Evolutionary conservation across 1,140 invertebrate genomes (phyloP).

Genomic region (Diuraphis noxia): DNA sequence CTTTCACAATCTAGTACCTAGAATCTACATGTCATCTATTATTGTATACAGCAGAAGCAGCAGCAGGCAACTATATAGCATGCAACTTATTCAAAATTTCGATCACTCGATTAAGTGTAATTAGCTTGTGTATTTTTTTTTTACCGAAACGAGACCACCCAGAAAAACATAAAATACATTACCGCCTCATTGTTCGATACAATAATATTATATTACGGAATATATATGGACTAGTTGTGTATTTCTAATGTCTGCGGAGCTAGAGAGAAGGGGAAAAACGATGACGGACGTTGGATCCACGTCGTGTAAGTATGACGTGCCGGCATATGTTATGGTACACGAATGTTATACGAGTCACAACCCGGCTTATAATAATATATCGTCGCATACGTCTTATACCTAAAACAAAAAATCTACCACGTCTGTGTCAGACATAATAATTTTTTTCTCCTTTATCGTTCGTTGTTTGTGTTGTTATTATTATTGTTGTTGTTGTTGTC

Average conservation of each 20-base stretch:
- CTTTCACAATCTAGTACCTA: background rate
- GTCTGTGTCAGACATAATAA: background rate
- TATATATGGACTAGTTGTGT: background rate
- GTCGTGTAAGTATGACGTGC: background rate
- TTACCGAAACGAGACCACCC: constrained; percentile 8
- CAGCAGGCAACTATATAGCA: background rate
- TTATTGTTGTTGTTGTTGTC: background rate
- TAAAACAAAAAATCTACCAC: background rate
- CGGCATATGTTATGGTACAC: background rate
- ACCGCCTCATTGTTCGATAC: background rate
- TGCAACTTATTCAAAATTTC: background rate
- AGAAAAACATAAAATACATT: background rate
- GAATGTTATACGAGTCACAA: background rate
- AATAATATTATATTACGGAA: background rate
- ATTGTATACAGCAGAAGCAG: background rate
- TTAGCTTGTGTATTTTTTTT: background rate
- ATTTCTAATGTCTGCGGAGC: background rate
- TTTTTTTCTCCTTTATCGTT: background rate
- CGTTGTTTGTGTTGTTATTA: background rate
- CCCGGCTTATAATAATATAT: background rate
- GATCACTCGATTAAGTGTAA: background rate
- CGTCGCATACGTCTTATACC: background rate
- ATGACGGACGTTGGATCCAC: background rate
- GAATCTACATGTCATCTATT: background rate
- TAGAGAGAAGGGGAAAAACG: background rate